Percentiles rank a stretch among this genome's conserved stretches.
Conservation (phyloP, 2,113 vertebrate genomes). For the Diadophis punctatus region DNA sequence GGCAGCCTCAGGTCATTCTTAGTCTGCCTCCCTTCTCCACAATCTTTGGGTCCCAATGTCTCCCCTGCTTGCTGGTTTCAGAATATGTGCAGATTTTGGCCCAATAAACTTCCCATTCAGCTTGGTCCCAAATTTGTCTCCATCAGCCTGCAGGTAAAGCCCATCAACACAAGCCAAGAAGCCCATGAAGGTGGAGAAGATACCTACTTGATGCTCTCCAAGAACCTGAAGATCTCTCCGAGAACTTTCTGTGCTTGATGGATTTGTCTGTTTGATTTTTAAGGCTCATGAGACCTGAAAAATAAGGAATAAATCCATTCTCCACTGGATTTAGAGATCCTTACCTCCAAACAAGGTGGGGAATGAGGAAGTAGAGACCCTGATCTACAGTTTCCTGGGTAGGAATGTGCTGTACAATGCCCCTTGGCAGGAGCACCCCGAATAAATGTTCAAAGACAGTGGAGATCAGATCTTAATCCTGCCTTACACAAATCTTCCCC, state of each 20-base stretch:
- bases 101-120: not conserved
- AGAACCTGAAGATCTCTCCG: not conserved
- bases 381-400: no score
- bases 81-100: not conserved
- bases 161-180: no score
- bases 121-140: not conserved
- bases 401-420: not conserved
- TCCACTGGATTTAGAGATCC: no score
- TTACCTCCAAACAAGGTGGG: not conserved
- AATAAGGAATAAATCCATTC: not conserved
- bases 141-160: not conserved
- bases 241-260: not conserved
- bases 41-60: not conserved
- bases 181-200: not conserved
- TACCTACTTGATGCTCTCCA: not conserved
- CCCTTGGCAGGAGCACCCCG: not conserved
- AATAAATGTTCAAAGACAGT: constrained; percentile 49
- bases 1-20: not conserved
- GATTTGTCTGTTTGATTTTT: not conserved
- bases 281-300: not conserved
- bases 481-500: constrained; percentile 46
- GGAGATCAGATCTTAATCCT: constrained; percentile 49
- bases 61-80: not conserved
- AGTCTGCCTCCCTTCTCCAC: not conserved
- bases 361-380: not conserved